Base-by-base conservation (phyloP, 1,140 invertebrate genomes). In the Neuroterus valhalla region DNA sequence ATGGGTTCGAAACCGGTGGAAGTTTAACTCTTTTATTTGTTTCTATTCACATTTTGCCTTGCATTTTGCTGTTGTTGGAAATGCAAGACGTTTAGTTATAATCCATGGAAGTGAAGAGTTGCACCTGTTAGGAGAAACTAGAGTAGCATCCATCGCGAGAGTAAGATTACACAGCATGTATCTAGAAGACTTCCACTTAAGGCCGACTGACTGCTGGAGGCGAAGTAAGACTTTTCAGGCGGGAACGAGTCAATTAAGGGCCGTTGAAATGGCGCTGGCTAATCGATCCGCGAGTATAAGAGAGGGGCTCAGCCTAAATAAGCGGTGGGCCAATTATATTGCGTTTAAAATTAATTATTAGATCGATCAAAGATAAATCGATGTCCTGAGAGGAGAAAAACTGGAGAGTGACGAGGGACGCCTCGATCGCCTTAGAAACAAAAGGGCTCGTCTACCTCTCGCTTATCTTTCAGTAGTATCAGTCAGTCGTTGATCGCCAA, bases 341-440 rank as follows among this genome's bases (percentile, higher is more conserved):
- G 78, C 82, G 78, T 84, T 84, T 84, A 84, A 84, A 84, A 84
- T 84, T 84, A 84, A 84, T 84, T 84, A 83, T 73, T 83, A 83
- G 82, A 84, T 84, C 72, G 73, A 44, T 14, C 76, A 70, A 74
- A 80, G 82, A 84, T 84, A 82, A 83, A 83, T 79, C 80, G 78
- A 78, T 70, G 66, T 43, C 66, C 77, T 55, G 75, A 55, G 26
- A 82, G 73, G 75, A 66, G 52, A 74, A 71, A 66, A 66, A 62
- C 17, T 31, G 45, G 12, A 42, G 70, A 75, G 76, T 74, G 82
- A 81, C 73, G 81, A 75, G 74, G 62, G 76, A 76, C 72, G 72
- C 15, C 50, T 42, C 17, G 42, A 66, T 66, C 55, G 52, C n/a
- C 46, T 45, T 45, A 4, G 15, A 43, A 26, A 70, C 46, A 55